Evolutionary conservation across 30 jellyfish, hydroid and myxozoan genomes (phyloP), one percentile per base, ranked within the genome.

Genomic region (Clytia hemisphaerica): DNA sequence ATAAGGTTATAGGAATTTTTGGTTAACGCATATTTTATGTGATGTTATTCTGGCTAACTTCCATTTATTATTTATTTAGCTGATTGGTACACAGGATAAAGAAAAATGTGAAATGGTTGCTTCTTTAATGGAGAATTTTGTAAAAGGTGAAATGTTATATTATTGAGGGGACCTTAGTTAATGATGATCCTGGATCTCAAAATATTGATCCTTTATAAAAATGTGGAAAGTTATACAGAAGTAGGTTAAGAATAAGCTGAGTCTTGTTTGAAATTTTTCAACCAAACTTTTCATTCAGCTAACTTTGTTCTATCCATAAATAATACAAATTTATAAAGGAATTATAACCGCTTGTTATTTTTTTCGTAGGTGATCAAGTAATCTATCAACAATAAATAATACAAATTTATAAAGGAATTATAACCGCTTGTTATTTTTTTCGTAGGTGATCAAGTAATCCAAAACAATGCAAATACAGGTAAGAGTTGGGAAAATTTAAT

Each of bases 51-150:
- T 18, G 26, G 26, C 31, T 18, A 48, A 32, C 27, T 18, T 9
- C 2, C 4, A 18, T 48, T 48, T 2, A 18, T 12, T 42, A 12
- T 42, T 42, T 42, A 10, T 42, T 10, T 42, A 42, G 53, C n/a
- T 42, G 53, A 10, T 42, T 42, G 53, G n/a, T 7, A 26, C 25
- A 42, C 19, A 16, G 15, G 16, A 46, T 30, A 75, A 75, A 31
- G 34, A 47, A 9, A 61, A n/a, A 29, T 45, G 60, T 46, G 84
- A 71, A 25, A 59, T 82, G 18, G 37, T 83, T 26, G 36, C 51
- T 75, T 84, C 86, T 3, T 66, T 83, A 31, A 75, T 64, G 69
- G 95, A 83, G 51, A 83, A 83, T 65, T 83, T 83, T 66, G 58
- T 72, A 40, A 38, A 66, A 3, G 95, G 95, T 83, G 47, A 6